phyloP scores from a whole-genome alignment of 2,113 vertebrate genomes.

The Mobula hypostoma region DNA sequence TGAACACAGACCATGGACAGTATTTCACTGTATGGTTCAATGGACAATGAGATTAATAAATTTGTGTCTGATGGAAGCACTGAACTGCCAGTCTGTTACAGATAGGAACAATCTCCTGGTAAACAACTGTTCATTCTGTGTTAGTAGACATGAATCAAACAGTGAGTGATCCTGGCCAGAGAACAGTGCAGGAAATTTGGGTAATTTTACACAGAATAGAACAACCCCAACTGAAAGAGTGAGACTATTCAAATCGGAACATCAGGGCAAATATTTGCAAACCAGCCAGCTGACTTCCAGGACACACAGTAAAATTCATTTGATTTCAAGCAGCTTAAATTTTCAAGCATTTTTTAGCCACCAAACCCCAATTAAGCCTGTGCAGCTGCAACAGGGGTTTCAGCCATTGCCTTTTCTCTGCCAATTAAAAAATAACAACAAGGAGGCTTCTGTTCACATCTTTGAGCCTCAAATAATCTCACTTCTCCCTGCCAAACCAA shows the following conservation, averaged over 20 bases:
- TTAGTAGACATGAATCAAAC: not conserved
- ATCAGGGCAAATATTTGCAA: not conserved
- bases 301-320: not conserved
- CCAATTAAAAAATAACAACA: not conserved
- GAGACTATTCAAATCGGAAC: not conserved
- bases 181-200: not conserved
- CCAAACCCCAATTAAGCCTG: not conserved
- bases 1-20: too few species aligned
- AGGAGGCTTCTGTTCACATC: not conserved
- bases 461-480: not conserved
- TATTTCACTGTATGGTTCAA: too few species aligned
- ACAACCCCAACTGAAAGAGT: not conserved
- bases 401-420: not conserved
- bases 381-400: not conserved
- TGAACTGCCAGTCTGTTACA: not conserved
- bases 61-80: not conserved
- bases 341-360: slow-evolving; percentile 22
- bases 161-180: too few species aligned
- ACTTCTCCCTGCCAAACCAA: not conserved
- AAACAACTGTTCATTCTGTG: not conserved
- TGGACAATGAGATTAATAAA: too few species aligned
- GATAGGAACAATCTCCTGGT: not conserved
- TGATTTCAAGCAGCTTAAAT: slow-evolving; percentile 19
- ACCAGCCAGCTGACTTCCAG: slow-evolving; percentile 5
- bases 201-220: not conserved